Conservation (phyloP, 2,888 invertebrate species). For the Microplitis deprimator region DNA sequence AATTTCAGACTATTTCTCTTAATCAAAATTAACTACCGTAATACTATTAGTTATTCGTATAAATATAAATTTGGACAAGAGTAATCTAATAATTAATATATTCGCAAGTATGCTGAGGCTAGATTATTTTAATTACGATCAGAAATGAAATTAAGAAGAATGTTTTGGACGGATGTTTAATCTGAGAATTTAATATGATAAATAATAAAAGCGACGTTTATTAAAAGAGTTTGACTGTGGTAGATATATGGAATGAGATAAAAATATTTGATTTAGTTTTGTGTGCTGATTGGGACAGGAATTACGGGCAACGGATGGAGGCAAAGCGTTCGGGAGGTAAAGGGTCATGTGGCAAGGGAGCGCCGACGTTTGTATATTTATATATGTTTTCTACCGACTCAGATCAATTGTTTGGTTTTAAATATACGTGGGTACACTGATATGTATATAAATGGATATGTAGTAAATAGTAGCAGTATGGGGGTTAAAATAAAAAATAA, state of each 20-base stretch:
- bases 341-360: constrained; percentile 54
- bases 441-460: constrained; percentile 4
- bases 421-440: constrained; percentile 42
- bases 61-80: too few relatives aligned
- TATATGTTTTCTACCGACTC: constrained; percentile 55
- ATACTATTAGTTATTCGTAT: too few relatives aligned
- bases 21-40: too few relatives aligned
- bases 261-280: constrained; percentile 10
- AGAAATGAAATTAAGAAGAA: too few relatives aligned
- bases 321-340: constrained; percentile 33
- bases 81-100: too few relatives aligned
- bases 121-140: too few relatives aligned
- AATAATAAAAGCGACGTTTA: not conserved
- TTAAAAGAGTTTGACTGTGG: constrained; percentile 15
- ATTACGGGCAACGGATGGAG: constrained; percentile 48
- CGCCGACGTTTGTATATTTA: constrained; percentile 51
- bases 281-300: constrained; percentile 52
- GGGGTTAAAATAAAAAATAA: constrained; percentile 22
- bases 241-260: not conserved
- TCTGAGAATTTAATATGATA: not conserved
- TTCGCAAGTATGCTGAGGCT: too few relatives aligned
- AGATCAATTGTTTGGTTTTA: constrained; percentile 57
- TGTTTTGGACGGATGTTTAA: too few relatives aligned
- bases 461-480: constrained; percentile 16
- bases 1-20: too few relatives aligned